Percentiles rank a stretch among this genome's conserved stretches.
Evolutionary conservation across 2,113 vertebrate species (phyloP).

Genomic region (Myocastor coypus): DNA sequence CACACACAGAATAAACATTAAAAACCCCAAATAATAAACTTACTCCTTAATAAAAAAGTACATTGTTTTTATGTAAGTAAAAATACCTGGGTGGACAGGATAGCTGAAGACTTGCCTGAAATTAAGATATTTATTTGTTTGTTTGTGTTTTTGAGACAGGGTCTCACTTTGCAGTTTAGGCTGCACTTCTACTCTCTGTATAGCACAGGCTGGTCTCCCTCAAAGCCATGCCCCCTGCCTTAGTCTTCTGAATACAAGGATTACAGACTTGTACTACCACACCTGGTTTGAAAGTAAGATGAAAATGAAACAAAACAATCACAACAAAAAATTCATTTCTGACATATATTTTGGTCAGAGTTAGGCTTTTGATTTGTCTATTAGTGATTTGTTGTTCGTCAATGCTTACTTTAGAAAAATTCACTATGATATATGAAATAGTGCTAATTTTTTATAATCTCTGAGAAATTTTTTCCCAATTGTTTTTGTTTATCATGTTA

Average conservation of each 20-base stretch:
- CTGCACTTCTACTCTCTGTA: too few species aligned
- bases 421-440: slow-evolving; percentile 73
- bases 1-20: not conserved
- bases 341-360: slow-evolving; percentile 39
- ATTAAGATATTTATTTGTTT: not conserved
- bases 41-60: slow-evolving; percentile 17
- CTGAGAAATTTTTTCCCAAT: slow-evolving; percentile 82
- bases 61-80: slow-evolving; percentile 24
- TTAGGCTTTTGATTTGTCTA: slow-evolving; percentile 15
- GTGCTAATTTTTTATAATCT: slow-evolving; percentile 84
- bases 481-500: slow-evolving; percentile 84
- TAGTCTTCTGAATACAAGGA: too few species aligned
- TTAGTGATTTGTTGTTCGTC: slow-evolving; percentile 58
- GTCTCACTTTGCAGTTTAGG: too few species aligned
- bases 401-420: slow-evolving; percentile 73
- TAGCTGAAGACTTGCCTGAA: slow-evolving; percentile 50
- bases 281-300: not conserved
- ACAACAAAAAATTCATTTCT: slow-evolving; percentile 29
- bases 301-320: not conserved
- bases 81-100: not conserved
- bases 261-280: too few species aligned
- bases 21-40: slow-evolving; percentile 27
- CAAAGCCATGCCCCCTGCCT: too few species aligned
- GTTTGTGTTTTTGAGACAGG: too few species aligned
- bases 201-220: too few species aligned